These are phyloP conservation scores for Ceratoteleas bidentatus DNA, from an alignment of 1,140 invertebrate species.

Conservation along the genomic window DNA sequence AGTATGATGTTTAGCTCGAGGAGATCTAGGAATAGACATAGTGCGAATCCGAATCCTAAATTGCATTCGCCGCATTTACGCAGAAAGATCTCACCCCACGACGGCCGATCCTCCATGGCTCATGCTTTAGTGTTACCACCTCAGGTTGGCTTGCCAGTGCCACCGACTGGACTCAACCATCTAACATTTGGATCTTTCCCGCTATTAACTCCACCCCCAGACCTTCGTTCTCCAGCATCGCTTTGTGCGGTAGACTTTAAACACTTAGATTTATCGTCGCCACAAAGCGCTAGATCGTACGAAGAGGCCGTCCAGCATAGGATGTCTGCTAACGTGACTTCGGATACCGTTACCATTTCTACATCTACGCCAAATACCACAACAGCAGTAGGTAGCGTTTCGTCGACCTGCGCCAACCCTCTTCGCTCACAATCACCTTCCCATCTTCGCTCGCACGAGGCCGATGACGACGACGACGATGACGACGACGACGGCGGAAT, in stretches of 20 bases:
- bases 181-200: conserved; percentile 89
- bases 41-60: conserved; percentile 99
- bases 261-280: conserved; percentile 83
- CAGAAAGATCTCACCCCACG: conserved; percentile 95
- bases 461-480: conserved; percentile 82
- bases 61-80: conserved; percentile 96
- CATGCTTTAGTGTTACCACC: conserved; percentile 90
- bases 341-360: conserved; percentile 59
- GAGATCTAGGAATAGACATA: conserved; percentile 96
- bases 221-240: conserved; percentile 74
- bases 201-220: conserved; percentile 80
- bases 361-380: conserved; percentile 79
- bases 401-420: conserved; percentile 57
- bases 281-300: conserved; percentile 72
- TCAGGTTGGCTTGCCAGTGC: conserved; percentile 84
- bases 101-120: conserved; percentile 92
- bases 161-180: conserved; percentile 84
- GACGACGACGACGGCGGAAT: conserved; percentile 84
- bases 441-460: conserved; percentile 70
- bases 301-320: conserved; percentile 78
- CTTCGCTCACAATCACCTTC: conserved; percentile 73
- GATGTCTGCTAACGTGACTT: conserved; percentile 70
- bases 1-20: conserved; percentile 99
- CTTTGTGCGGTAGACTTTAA: conserved; percentile 86
- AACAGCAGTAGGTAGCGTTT: conserved; percentile 82